These are phyloP conservation scores for Achlya flavicornis DNA, from an alignment of 2,888 invertebrate species.

Conservation along the genomic window DNA sequence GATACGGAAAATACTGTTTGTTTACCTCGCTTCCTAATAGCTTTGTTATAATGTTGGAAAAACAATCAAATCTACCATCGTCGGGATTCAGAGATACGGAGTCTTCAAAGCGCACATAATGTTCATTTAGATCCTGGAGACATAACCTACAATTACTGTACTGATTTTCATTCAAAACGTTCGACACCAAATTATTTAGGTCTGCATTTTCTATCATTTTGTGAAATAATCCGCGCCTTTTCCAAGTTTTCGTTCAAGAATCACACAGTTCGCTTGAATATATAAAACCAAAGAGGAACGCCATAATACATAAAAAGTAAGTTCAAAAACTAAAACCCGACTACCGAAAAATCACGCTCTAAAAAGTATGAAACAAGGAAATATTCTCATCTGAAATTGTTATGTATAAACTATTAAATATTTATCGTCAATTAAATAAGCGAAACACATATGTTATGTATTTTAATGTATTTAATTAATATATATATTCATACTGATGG, in stretches of 20 bases:
- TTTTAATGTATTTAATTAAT: too few species aligned
- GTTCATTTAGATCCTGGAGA: constrained; percentile 46
- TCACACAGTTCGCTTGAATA: constrained; percentile 10
- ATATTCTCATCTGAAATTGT: too few species aligned
- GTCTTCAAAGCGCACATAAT: constrained; percentile 64
- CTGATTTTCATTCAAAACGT: constrained; percentile 59
- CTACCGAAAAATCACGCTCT: too few species aligned
- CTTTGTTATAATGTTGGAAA: constrained; percentile 49
- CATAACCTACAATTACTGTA: constrained; percentile 77
- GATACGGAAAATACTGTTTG: neutral
- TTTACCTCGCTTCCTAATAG: constrained; percentile 57
- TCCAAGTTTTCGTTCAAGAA: constrained; percentile 70
- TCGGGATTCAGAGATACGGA: constrained; percentile 46
- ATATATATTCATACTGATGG: too few species aligned
- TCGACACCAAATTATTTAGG: constrained; percentile 57
- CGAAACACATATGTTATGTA: too few species aligned
- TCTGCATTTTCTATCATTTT: constrained; percentile 50
- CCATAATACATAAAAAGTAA: neutral
- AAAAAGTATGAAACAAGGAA: too few species aligned
- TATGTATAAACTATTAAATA: too few species aligned
- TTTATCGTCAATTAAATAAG: too few species aligned
- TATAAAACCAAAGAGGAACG: neutral
- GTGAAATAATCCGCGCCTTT: constrained; percentile 51
- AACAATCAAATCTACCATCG: constrained; percentile 34
- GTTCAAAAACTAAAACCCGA: too few species aligned